Evolutionary conservation across 2,888 invertebrate genomes (phyloP).

Genomic region (Onthophagus sagittarius): DNA sequence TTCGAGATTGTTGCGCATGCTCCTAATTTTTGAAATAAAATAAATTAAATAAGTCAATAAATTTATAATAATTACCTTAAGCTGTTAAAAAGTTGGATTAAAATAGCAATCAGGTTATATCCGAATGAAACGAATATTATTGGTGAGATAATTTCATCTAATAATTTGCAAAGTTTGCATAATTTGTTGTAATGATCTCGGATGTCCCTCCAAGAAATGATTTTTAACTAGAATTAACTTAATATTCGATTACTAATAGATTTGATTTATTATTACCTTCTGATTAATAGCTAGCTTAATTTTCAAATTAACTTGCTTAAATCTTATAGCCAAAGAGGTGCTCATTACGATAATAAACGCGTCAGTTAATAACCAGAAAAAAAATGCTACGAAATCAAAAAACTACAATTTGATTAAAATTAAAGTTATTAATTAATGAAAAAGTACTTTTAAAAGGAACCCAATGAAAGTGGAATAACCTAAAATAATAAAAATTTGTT

Average conservation of each 20-base stretch:
- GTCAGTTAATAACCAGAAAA: constrained; percentile 41
- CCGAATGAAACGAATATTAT: constrained; percentile 64
- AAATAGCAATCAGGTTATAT: constrained; percentile 69
- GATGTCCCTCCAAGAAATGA: constrained; percentile 57
- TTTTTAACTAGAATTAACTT: background rate
- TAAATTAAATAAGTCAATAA: background rate
- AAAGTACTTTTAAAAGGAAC: background rate
- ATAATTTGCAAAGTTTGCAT: constrained; percentile 55
- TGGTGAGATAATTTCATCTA: constrained; percentile 61
- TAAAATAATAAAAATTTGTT: background rate
- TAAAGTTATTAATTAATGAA: background rate
- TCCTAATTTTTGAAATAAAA: constrained; percentile 10
- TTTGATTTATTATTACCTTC: no score
- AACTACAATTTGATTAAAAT: constrained; percentile 30
- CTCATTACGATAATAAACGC: constrained; percentile 41
- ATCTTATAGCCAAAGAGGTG: constrained; percentile 36
- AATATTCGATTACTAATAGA: no score
- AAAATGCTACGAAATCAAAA: constrained; percentile 33
- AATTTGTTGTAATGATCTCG: constrained; percentile 64
- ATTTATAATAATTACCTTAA: constrained; percentile 44
- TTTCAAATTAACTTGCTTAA: constrained; percentile 35
- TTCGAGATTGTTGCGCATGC: constrained; percentile 28
- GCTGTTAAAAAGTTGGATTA: constrained; percentile 65
- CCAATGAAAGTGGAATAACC: background rate
- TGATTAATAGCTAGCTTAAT: constrained; percentile 31